Conservation (phyloP, 2,113 vertebrate species). For the Tauraco erythrolophus region DNA sequence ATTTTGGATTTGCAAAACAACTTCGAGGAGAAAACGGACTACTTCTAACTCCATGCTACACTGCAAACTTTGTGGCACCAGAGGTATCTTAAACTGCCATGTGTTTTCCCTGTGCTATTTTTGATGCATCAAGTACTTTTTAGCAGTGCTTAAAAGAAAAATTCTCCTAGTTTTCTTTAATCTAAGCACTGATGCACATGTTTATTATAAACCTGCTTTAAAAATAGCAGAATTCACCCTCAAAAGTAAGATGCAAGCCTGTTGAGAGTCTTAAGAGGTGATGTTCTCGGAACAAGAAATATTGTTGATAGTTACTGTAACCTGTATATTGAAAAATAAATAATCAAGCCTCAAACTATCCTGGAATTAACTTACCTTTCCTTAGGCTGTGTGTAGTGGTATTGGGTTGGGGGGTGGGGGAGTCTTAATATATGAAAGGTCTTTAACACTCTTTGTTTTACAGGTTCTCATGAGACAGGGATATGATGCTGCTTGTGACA, state of each 20-base stretch:
- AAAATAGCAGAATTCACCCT: neutral
- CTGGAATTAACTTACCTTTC: neutral
- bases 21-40: conserved; percentile 94
- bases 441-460: conserved; percentile 18
- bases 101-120: neutral
- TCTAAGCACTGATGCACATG: neutral
- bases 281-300: neutral
- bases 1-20: conserved; percentile 98
- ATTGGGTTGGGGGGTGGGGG: neutral
- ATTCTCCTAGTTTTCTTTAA: neutral
- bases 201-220: neutral
- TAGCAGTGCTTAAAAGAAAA: neutral
- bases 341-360: neutral
- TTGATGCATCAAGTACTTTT: neutral
- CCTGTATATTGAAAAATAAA: neutral
- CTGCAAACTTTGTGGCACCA: conserved; percentile 97
- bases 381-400: neutral
- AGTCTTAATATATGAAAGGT: neutral
- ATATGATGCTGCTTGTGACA: conserved; percentile 90
- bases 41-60: conserved; percentile 96
- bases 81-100: conserved; percentile 81
- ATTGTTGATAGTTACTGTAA: neutral
- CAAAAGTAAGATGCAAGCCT: neutral
- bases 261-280: neutral
- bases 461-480: conserved; percentile 90